phyloP scores from a whole-genome alignment of 1,140 invertebrate genomes.

The Macrobrachium rosenbergii region DNA sequence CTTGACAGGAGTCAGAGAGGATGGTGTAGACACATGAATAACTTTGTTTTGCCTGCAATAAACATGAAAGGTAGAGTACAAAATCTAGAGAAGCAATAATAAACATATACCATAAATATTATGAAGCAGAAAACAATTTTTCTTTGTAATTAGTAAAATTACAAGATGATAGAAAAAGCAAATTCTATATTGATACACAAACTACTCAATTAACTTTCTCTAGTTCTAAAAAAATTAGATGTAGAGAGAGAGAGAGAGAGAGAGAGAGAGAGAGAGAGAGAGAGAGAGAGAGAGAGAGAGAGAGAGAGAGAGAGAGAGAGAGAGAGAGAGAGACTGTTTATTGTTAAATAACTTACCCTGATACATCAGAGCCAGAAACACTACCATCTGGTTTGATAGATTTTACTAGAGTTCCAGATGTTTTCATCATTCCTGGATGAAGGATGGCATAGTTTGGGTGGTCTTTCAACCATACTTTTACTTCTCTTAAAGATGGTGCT shows the following conservation, averaged over 20 bases:
- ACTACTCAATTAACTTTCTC: no score
- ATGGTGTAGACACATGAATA: slow-evolving; percentile 25
- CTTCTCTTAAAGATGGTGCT: slow-evolving; percentile 82
- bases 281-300: neutral
- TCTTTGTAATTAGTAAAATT: no score
- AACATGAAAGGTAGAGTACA: neutral
- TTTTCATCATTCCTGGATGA: slow-evolving; percentile 74
- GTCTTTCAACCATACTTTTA: slow-evolving; percentile 86
- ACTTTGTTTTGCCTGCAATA: slow-evolving; percentile 47
- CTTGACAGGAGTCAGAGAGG: neutral
- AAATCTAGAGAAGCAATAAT: neutral
- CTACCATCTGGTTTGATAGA: neutral
- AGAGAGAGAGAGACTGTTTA: no score
- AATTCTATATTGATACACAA: no score
- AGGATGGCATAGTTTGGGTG: slow-evolving; percentile 89
- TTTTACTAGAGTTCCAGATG: slow-evolving; percentile 40
- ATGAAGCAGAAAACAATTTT: no score
- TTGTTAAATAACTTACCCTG: neutral
- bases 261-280: neutral
- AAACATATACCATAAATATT: neutral
- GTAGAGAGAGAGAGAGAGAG: no score
- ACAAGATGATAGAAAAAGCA: no score
- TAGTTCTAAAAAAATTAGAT: no score
- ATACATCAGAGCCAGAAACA: neutral
- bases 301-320: neutral